Percentiles rank a stretch among this genome's conserved stretches.
These are phyloP conservation scores for Menura novaehollandiae DNA, from an alignment of 2,113 vertebrate genomes.

Conservation along the genomic window DNA sequence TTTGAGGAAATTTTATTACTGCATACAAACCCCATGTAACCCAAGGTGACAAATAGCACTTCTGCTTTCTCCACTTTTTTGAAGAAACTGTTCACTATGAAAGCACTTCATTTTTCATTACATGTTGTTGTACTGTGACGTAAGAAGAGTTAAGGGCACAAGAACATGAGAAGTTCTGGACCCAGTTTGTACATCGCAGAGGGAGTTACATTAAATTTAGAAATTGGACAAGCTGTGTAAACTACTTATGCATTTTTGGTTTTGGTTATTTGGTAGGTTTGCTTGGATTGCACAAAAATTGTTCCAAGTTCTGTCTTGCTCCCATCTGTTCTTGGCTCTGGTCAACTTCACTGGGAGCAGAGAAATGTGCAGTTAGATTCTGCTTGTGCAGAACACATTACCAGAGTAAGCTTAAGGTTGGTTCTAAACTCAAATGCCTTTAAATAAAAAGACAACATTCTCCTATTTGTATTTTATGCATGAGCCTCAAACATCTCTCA, in stretches of 20 bases:
- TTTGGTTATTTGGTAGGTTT: slow-evolving; percentile 19
- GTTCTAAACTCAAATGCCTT: not conserved
- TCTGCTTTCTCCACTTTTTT: not conserved
- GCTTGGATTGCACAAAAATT: not conserved
- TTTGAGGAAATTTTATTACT: not conserved
- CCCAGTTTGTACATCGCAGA: not conserved
- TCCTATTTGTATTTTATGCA: not conserved
- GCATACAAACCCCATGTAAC: not conserved
- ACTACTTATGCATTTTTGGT: not conserved
- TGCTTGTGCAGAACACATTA: not conserved
- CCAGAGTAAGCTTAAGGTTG: not conserved
- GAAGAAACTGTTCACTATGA: not conserved
- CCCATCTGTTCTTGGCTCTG: slow-evolving; percentile 10
- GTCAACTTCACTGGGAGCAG: not conserved
- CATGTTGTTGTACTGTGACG: not conserved
- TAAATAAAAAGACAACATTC: not conserved
- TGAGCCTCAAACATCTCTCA: not conserved
- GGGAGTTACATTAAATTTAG: slow-evolving; percentile 23
- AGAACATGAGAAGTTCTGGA: slow-evolving; percentile 36
- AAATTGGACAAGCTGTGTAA: slow-evolving; percentile 39
- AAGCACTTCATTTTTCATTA: not conserved
- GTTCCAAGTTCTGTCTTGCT: not conserved
- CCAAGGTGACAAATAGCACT: not conserved
- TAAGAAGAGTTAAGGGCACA: not conserved
- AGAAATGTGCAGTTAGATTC: not conserved